These are phyloP conservation scores for Anas bernieri DNA, from an alignment of 2,797 vertebrate species.

Conservation along the genomic window DNA sequence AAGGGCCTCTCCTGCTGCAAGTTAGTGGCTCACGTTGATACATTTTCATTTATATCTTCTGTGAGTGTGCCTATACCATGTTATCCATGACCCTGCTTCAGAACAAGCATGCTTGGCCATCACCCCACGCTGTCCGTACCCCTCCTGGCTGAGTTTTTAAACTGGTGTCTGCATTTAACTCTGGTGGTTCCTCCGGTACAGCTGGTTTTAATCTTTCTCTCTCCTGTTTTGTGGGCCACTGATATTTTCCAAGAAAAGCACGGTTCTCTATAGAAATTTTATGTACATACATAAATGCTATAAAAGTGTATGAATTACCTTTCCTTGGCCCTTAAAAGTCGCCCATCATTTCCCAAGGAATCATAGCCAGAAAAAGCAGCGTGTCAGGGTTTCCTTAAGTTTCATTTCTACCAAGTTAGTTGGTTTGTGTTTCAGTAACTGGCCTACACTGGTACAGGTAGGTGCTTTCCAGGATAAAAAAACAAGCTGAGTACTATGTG, in stretches of 20 bases:
- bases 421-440: neutral
- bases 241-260: neutral
- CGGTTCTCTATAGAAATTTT: neutral
- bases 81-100: neutral
- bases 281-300: neutral
- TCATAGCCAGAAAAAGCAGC: rapidly evolving
- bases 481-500: neutral
- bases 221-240: neutral
- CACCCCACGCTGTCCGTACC: rapidly evolving
- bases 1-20: neutral
- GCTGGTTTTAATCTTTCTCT: slow-evolving; percentile 7
- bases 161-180: neutral
- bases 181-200: neutral
- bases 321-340: neutral
- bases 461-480: neutral
- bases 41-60: neutral
- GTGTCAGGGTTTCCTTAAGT: neutral
- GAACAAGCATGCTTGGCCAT: rapidly evolving
- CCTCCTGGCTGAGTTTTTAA: neutral
- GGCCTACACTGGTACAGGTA: neutral
- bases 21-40: neutral
- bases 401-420: neutral
- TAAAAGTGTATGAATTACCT: neutral
- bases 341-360: neutral
- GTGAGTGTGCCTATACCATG: neutral